Evolutionary conservation across 2,797 vertebrate genomes (phyloP).

Genomic region (Discoglossus pictus): DNA sequence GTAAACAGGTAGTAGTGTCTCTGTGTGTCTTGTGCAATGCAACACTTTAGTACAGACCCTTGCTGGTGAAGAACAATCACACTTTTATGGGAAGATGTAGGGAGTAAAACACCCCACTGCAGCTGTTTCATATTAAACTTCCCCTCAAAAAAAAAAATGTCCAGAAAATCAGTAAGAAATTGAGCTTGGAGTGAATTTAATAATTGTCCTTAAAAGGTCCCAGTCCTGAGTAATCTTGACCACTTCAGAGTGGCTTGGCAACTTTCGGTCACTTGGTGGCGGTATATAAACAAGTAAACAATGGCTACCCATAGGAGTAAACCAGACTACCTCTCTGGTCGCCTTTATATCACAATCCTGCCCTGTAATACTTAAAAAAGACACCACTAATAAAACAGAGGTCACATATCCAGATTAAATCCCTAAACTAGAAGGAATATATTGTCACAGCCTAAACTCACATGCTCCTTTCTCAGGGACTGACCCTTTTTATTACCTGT

Average conservation of each 20-base stretch:
- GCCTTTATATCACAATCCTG: conserved; percentile 2
- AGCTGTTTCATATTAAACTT: conserved; percentile 14
- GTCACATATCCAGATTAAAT: conserved; percentile 8
- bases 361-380: background rate
- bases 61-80: no score
- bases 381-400: conserved; percentile 1
- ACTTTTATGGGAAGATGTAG: background rate
- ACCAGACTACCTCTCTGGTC: conserved; percentile 5
- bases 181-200: background rate
- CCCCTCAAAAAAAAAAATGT: background rate
- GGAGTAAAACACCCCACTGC: background rate
- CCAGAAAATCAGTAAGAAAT: conserved; percentile 3
- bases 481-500: conserved; percentile 16
- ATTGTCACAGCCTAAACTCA: background rate
- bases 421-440: background rate
- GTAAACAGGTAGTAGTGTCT: background rate
- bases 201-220: background rate
- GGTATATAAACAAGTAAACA: conserved; percentile 77
- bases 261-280: conserved; percentile 74
- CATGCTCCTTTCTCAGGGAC: background rate
- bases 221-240: conserved; percentile 15
- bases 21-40: background rate
- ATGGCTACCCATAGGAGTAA: conserved; percentile 29
- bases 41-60: background rate
- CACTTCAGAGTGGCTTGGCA: conserved; percentile 55